Evolutionary conservation across 2,797 vertebrate genomes (phyloP).

Genomic region (Florisuga fusca): DNA sequence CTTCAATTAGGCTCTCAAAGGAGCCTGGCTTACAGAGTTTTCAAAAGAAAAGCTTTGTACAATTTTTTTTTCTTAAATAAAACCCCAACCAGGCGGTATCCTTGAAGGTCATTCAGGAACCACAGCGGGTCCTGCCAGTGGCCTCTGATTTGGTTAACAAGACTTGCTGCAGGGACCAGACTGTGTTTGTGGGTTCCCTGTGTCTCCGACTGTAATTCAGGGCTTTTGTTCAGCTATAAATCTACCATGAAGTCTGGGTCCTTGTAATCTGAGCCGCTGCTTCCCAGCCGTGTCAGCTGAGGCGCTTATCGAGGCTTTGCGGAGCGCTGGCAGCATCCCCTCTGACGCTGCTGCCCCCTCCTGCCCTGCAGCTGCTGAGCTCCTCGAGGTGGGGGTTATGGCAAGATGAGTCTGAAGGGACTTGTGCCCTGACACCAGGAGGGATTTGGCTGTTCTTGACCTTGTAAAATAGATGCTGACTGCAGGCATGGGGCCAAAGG

Average conservation of each 20-base stretch:
- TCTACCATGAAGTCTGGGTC: neutral
- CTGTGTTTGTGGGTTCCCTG: neutral
- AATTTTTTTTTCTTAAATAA: neutral
- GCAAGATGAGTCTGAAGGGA: neutral
- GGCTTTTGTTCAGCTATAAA: conserved; percentile 20
- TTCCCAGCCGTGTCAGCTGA: neutral
- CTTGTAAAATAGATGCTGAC: neutral
- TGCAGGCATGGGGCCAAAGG: neutral
- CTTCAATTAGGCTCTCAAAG: neutral
- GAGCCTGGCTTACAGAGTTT: neutral
- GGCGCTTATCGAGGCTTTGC: rapidly evolving
- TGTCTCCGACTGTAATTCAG: neutral
- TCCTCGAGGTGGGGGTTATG: rapidly evolving
- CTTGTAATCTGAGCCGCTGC: neutral
- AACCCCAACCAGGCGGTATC: neutral
- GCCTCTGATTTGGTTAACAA: neutral
- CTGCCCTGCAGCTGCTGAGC: rapidly evolving
- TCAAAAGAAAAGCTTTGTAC: neutral
- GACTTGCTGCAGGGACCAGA: neutral
- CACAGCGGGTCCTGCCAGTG: neutral
- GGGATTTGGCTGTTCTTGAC: neutral
- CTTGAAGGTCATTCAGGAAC: neutral
- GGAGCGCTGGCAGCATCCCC: neutral
- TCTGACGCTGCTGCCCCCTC: neutral
- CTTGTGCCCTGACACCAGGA: neutral